Evolutionary conservation across 2,797 vertebrate genomes (phyloP).

Genomic region (Bradypodion pumilum): DNA sequence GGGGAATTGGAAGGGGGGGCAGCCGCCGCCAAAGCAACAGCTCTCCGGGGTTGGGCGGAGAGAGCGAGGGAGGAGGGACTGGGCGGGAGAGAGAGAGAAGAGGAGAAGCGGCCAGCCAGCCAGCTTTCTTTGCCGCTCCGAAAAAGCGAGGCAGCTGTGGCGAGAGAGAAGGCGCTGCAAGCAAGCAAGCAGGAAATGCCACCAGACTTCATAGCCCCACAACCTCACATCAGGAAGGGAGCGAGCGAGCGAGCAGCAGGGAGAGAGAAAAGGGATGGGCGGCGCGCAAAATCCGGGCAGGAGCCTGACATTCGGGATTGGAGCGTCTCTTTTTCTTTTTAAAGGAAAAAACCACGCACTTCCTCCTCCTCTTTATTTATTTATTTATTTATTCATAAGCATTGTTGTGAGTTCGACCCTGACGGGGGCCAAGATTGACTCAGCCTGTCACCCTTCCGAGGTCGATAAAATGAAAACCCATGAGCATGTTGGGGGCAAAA

Average conservation of each 20-base stretch:
- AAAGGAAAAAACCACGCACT: no score
- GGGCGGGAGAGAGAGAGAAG: no score
- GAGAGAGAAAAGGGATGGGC: slow-evolving; percentile 25
- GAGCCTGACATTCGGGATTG: slow-evolving; percentile 52
- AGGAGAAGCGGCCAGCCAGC: slow-evolving; percentile 25
- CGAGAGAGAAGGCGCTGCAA: slow-evolving; percentile 57
- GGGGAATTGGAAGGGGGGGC: no score
- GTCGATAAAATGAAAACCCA: no score
- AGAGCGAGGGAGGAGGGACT: not conserved
- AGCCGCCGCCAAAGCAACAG: not conserved
- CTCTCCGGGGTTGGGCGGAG: not conserved
- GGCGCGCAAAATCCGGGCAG: slow-evolving; percentile 59
- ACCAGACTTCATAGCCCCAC: slow-evolving; percentile 60
- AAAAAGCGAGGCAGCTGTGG: slow-evolving; percentile 57
- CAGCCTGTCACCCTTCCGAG: no score
- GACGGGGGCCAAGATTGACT: no score
- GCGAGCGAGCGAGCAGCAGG: not conserved
- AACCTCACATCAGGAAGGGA: slow-evolving; percentile 56
- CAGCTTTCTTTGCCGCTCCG: slow-evolving; percentile 16
- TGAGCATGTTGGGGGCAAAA: no score
- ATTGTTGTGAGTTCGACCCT: no score
- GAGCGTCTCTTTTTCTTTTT: not conserved
- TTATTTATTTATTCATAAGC: no score
- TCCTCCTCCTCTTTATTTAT: no score
- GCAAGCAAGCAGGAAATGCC: slow-evolving; percentile 76